Conservation (phyloP, 2,113 vertebrate species). For the Eulacestoma nigropectus region DNA sequence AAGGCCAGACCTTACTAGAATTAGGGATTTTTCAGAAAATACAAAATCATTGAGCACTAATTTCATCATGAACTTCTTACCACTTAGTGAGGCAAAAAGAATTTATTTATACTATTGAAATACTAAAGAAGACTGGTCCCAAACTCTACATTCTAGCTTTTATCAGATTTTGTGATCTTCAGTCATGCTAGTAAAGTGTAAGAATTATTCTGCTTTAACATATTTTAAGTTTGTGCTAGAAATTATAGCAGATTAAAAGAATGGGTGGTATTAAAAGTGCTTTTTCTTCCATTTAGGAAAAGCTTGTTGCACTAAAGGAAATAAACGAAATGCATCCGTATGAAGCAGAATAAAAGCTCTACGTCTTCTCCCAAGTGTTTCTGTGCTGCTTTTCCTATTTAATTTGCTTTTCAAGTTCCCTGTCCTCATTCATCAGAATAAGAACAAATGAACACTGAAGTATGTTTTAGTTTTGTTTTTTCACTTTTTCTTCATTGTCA, state of each 20-base stretch:
- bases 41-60: background rate
- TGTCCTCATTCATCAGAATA: background rate
- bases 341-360: background rate
- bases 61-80: background rate
- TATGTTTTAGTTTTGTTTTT: background rate
- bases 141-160: background rate
- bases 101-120: background rate
- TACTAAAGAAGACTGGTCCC: background rate
- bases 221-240: background rate
- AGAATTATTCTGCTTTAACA: background rate
- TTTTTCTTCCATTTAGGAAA: conserved; percentile 60
- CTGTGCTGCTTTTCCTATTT: background rate
- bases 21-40: background rate
- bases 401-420: background rate
- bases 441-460: background rate
- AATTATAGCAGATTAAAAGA: background rate
- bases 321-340: background rate
- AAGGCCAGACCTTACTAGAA: background rate
- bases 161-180: background rate
- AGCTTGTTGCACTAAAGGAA: conserved; percentile 67
- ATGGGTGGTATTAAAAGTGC: background rate
- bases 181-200: background rate
- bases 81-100: background rate
- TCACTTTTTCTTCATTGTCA: background rate
- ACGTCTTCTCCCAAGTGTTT: background rate